Base-by-base conservation (phyloP, 2,888 invertebrate genomes). In the Schizaphis graminum region DNA sequence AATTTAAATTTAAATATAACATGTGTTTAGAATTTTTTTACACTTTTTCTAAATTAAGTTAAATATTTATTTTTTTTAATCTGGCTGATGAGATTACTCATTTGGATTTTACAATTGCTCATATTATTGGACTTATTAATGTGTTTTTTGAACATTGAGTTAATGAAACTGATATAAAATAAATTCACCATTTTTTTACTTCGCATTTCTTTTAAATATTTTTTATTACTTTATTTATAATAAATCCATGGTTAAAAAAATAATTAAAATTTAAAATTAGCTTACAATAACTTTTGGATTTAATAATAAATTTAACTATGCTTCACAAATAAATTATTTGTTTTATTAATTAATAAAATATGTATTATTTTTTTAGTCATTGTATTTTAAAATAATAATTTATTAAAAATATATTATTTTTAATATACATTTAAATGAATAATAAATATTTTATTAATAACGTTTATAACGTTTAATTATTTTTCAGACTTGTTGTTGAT, bases 381-480 rank as follows among this genome's bases (percentile, higher is more conserved):
- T 5, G 13, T 49, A 49, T 56, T 56, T 56, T 4, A 56, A 21
- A 56, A 56, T 56, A 24, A 24, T 56, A 8, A 57, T 57, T 57
- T 57, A 67, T 67, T n/a, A 11, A 77, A 13, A 77, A 77, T 77
- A 77, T 16, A 35, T 77, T 77, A 77, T 77, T 57, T 57, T 7
- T 57, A 7, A 16, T 67, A 67, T n/a, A 67, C 0, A 67, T 67
- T 67, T n/a, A 16, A 16, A n/a, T 67, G 16, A n/a, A n/a, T 67
- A 16, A n/a, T 56, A 41, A 21, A 56, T 89, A 11, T 11, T 61
- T 47, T 28, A 21, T 47, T 61, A 49, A 67, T 49, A 67, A n/a
- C n/a, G 28, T 35, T n/a, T 21, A 16, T 53, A 53, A 53, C 10
- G 0, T 26, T 41, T 21, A 3, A 95, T 96, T 21, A 35, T 61